Evolutionary conservation across 2,888 invertebrate species (phyloP).

Genomic region (Pegoplata infirma): DNA sequence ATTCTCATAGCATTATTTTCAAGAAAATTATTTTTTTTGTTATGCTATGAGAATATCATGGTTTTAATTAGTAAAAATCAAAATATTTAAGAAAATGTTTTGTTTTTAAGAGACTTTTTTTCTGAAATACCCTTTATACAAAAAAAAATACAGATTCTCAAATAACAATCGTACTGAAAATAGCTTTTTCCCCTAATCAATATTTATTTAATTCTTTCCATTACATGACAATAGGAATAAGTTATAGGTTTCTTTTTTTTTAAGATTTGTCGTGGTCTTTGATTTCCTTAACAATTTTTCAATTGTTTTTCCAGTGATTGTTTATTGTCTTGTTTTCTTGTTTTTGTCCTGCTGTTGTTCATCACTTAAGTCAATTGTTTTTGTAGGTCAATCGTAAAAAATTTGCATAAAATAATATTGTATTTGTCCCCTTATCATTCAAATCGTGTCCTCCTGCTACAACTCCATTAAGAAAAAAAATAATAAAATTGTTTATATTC

Average conservation of each 20-base stretch:
- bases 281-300: constrained; percentile 16
- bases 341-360: constrained; percentile 51
- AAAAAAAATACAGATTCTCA: too few relatives aligned
- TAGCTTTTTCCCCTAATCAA: too few relatives aligned
- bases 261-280: constrained; percentile 25
- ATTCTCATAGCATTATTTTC: too few relatives aligned
- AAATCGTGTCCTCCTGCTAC: too few relatives aligned
- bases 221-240: constrained; percentile 20
- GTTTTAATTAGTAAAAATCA: too few relatives aligned
- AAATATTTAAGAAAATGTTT: too few relatives aligned
- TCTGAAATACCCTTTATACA: too few relatives aligned
- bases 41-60: too few relatives aligned
- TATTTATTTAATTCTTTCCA: constrained; percentile 2
- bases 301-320: constrained; percentile 7
- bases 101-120: too few relatives aligned
- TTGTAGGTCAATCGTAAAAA: constrained; percentile 58
- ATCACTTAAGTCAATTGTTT: constrained; percentile 59
- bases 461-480: neutral
- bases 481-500: constrained; percentile 20
- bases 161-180: too few relatives aligned
- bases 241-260: constrained; percentile 23
- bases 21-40: too few relatives aligned
- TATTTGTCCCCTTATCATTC: neutral
- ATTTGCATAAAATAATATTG: constrained; percentile 65
- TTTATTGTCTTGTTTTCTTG: constrained; percentile 31